Evolutionary conservation across 2,888 invertebrate species (phyloP), one percentile per base, ranked within the genome.

Genomic region (Odontocerum albicorne): DNA sequence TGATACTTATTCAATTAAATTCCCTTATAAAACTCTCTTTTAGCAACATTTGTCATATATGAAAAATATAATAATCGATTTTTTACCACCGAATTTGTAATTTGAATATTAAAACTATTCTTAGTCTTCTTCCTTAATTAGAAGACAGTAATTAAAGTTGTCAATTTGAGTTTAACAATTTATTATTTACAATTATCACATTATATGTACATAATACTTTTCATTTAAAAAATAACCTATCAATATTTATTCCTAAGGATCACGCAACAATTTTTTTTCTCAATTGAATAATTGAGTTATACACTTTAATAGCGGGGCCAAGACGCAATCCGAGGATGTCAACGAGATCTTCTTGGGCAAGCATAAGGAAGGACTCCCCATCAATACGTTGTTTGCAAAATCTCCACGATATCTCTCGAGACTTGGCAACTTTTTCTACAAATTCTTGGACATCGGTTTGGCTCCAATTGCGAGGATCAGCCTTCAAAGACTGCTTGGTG

Each of bases 291-390:
- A 88, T 84, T 64, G 83, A 83, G 69, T 88, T 87, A 67, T 84
- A 88, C 47, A 93, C 77, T 70, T 92, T 94, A 62, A 93, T 81
- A 33, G 92, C 90, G 33, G 92, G 92, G 4, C 94, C 94, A 54
- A 94, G 78, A 68, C 90, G 88, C 57, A 94, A 77, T 45, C 87
- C 83, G 64, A 94, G 77, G 58, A 86, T 74, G 38, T 84, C 80
- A 21, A 88, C 81, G 53, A 95, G 80, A 74, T 96, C 95, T 62
- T 84, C 82, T 74, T 94, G 92, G 44, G 86, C 87, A 61, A 94
- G 76, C 79, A 90, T 84, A 45, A 95, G 72, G 60, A 95, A 85
- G 36, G 92, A 86, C 63, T 89, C 85, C 19, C 95, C 96, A 69
- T 92, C 88, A 63, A 96, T 88, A 65, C 84, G 76, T 60, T 77